phyloP scores from a whole-genome alignment of 2,797 vertebrate genomes.

The Halcyon smyrnensis region DNA sequence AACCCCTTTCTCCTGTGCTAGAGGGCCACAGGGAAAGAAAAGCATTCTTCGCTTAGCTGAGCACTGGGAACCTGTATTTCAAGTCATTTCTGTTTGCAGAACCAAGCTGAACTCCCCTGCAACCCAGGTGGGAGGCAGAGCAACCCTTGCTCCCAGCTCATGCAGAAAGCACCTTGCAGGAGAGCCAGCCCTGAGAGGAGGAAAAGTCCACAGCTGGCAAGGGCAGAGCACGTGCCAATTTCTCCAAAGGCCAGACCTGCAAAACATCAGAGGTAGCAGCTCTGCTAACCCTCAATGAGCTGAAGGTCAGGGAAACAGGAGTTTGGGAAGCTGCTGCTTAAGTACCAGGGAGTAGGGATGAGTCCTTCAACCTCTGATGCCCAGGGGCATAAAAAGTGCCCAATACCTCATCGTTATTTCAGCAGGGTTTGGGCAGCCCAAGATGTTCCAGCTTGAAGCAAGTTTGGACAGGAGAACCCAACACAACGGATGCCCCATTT shows the following conservation, averaged over 20 bases:
- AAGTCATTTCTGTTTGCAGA: conserved; percentile 64
- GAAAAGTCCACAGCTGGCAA: neutral
- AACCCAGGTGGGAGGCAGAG: conserved; percentile 40
- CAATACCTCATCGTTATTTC: neutral
- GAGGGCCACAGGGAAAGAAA: conserved; percentile 46
- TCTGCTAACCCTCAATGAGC: neutral
- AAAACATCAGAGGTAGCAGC: neutral
- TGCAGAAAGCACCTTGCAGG: no score
- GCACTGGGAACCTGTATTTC: conserved; percentile 52
- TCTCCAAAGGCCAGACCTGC: neutral
- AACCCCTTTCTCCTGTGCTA: neutral
- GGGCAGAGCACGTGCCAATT: neutral
- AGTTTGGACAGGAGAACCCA: neutral
- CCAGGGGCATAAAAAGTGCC: neutral
- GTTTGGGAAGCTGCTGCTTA: neutral
- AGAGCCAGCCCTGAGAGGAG: neutral
- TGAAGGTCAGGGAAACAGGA: neutral
- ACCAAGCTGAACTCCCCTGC: conserved; percentile 24
- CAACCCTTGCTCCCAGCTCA: neutral
- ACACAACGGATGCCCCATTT: neutral
- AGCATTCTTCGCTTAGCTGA: neutral
- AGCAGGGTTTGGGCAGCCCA: neutral
- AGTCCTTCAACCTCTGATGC: neutral
- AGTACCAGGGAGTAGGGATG: neutral
- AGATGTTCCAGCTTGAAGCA: neutral